Base-by-base conservation (phyloP, 2,113 vertebrate species). In the Kryptolebias marmoratus region DNA sequence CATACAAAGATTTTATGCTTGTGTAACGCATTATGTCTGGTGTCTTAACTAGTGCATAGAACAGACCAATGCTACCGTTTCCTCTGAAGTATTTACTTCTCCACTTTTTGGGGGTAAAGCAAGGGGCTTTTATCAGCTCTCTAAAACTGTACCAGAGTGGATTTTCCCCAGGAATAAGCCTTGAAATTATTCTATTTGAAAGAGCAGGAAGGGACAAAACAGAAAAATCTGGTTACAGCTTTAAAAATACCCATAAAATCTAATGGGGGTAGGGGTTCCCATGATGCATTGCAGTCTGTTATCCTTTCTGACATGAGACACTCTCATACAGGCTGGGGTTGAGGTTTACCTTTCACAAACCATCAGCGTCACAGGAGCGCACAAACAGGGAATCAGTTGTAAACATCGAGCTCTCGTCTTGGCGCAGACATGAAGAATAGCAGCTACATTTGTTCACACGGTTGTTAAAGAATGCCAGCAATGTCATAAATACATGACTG, bases 161-260 rank as follows among this genome's bases (percentile, higher is more conserved):
- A 36, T 65, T 68, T 80, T 88, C 81, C 81, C 68, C 78, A 74
- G 77, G 80, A 91, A 88, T 79, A 77, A 87, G 83, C 87, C 84
- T 84, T 92, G 87, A 91, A 92, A 91, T 92, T 70, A 89, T 85
- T 81, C 77, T 52, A 83, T 80, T 90, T 68, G 53, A 82, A 74
- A 77, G 16, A 74, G 78, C 58, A 49, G 30, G 52, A 30, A 42
- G 39, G 53, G 15, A 5, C n/a, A 6, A 14, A 0, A 14, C 15
- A 32, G 72, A 62, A 15, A 30, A 71, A 83, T 81, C 60, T 79
- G 59, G 74, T 76, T 63, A 47, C 52, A 82, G 80, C 79, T 74
- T 84, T 79, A 77, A 85, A 83, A 82, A 89, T 85, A 85, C 67
- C 79, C 63, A 60, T 47, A 54, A 59, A 60, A 83, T 76, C 79